Evolutionary conservation across 2,113 vertebrate species (phyloP), one percentile per base, ranked within the genome.

Genomic region (Chunga burmeisteri): DNA sequence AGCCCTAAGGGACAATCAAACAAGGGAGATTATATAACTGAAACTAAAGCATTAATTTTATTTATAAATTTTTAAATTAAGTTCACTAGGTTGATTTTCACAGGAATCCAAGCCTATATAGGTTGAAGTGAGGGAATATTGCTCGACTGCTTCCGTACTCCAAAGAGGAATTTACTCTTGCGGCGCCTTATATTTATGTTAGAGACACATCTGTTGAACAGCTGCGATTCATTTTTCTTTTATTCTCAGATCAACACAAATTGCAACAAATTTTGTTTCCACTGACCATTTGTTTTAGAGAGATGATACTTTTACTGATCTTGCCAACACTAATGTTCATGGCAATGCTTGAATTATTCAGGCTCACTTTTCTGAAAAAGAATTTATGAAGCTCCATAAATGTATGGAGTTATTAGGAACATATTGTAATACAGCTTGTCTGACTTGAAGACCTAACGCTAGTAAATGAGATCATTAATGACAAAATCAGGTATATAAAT

Each of bases 271-370:
- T 90, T 83, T 81, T 7, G 15, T 86, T 93, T 88, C 42, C 34
- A 47, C 50, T 81, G 72, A 42, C 46, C 15, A 34, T 88, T 74
- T 88, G 13, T 74, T 90, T 55, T 58, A 62, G 56, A 82, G 74
- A 73, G 13, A 38, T 70, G 13, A 38, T 70, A 32, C 26, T 93
- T 92, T 78, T 62, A 91, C 80, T 38, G 32, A 67, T 81, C 61
- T 79, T 82, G n/a, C 5, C 32, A 79, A 75, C 5, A 5, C 19
- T 63, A 93, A 74, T 1, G 1, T 59, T 67, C 73, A 50, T 47
- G 52, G 20, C 22, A 71, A 42, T 26, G 13, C 56, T 93, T 94
- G 42, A 93, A 97, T 96, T 93, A 93, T 94, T 94, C 55, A 91
- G 78, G 20, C 18, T 47, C 12, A 50, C 32, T 79, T 87, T 90